Conservation (phyloP, 2,113 vertebrate species). For the Stictonetta naevosa region DNA sequence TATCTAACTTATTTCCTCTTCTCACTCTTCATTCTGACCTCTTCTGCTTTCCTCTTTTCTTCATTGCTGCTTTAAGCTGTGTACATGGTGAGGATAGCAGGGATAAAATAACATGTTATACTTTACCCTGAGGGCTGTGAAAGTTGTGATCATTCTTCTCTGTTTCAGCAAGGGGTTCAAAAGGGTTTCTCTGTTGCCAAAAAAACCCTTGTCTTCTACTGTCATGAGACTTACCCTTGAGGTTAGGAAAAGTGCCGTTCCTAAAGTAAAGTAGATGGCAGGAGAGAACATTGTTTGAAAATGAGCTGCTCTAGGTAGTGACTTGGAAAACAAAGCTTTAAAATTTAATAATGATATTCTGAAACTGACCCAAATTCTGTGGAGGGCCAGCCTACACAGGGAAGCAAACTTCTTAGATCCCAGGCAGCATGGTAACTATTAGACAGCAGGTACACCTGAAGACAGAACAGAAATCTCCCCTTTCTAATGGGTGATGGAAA, state of each 20-base stretch:
- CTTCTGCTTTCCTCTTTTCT: conserved; percentile 5
- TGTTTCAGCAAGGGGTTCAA: neutral
- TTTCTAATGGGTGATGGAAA: neutral
- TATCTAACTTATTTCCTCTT: conserved; percentile 31
- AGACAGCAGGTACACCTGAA: neutral
- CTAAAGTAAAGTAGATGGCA: neutral
- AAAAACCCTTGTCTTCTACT: neutral
- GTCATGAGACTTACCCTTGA: neutral
- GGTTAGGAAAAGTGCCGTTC: neutral
- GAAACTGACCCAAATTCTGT: neutral
- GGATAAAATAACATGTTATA: neutral
- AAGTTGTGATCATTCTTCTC: neutral
- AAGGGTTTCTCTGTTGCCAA: neutral
- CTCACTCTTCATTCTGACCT: neutral
- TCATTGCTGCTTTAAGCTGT: neutral
- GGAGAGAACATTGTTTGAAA: neutral
- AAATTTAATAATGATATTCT: conserved; percentile 5
- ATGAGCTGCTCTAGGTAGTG: neutral
- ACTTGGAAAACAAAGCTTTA: conserved; percentile 8
- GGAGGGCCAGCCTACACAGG: neutral
- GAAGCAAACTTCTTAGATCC: neutral
- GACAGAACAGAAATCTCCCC: neutral
- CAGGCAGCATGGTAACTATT: neutral
- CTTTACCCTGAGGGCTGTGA: neutral
- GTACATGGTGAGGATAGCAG: neutral